Percentiles rank a stretch among this genome's conserved stretches.
Evolutionary conservation across 2,113 vertebrate genomes (phyloP).

Genomic region (Cavia aperea): DNA sequence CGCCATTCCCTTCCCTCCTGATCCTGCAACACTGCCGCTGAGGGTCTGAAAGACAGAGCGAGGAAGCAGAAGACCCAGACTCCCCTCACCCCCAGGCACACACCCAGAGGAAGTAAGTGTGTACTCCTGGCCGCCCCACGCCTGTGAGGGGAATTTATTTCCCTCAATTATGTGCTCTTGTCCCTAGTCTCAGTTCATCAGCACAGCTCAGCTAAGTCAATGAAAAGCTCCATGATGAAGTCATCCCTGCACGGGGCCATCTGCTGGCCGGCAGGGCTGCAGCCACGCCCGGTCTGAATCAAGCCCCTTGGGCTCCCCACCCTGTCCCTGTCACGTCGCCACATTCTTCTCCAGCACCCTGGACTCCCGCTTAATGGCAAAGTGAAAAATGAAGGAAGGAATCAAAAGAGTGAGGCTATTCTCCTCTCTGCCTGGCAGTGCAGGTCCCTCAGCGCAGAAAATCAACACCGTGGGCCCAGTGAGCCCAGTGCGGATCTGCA

Average conservation of each 20-base stretch:
- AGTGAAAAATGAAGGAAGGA: not conserved
- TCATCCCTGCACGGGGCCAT: constrained; percentile 84
- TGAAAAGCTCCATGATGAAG: constrained; percentile 87
- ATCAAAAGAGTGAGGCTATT: not conserved
- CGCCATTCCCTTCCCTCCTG: rapidly evolving
- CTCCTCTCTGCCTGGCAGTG: not conserved
- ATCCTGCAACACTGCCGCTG: not conserved
- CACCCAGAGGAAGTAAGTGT: not conserved
- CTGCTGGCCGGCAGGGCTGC: constrained; percentile 48
- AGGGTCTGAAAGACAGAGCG: not conserved
- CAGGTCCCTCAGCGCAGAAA: not conserved
- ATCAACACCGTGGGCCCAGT: rapidly evolving
- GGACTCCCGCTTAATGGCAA: not conserved
- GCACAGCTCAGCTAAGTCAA: constrained; percentile 84
- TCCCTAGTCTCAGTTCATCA: constrained; percentile 91
- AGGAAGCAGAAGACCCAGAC: not conserved
- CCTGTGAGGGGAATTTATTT: constrained; percentile 92
- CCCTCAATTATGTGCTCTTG: constrained; percentile 89
- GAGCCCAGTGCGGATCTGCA: no score
- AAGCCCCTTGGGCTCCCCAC: not conserved
- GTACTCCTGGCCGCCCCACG: constrained; percentile 59
- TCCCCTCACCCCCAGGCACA: not conserved
- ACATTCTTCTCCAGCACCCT: not conserved
- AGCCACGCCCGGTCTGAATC: not conserved
- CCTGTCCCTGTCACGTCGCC: not conserved